Conservation (phyloP, 2,888 invertebrate genomes). For the Sinotaia quadrata region DNA sequence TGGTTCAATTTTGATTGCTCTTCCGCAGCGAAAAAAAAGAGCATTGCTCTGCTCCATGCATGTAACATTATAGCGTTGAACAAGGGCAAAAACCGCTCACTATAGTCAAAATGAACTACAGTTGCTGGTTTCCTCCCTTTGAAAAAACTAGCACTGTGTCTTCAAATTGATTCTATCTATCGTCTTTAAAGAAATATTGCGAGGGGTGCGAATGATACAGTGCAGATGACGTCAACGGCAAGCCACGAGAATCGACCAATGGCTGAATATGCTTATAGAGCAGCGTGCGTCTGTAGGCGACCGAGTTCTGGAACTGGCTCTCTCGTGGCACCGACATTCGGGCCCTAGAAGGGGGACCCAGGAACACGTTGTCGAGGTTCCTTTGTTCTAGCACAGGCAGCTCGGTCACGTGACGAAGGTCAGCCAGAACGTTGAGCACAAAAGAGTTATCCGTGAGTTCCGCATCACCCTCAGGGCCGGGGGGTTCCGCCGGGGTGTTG, state of each 20-base stretch:
- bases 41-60: no score
- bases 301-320: slow-evolving; percentile 25
- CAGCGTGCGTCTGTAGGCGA: slow-evolving; percentile 23
- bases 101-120: no score
- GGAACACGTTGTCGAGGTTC: slow-evolving; percentile 32
- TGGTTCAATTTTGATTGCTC: no score
- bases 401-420: slow-evolving; percentile 24
- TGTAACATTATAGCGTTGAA: no score
- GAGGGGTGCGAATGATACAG: slow-evolving; percentile 19
- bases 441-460: slow-evolving; percentile 15
- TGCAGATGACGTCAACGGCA: slow-evolving; percentile 13
- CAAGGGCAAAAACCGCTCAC: no score
- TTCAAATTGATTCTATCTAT: no score
- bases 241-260: slow-evolving; percentile 9
- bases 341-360: slow-evolving; percentile 26
- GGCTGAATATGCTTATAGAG: slow-evolving; percentile 28
- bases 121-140: no score
- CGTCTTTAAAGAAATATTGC: slow-evolving; percentile 18
- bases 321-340: slow-evolving; percentile 10
- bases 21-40: no score
- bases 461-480: slow-evolving; percentile 5
- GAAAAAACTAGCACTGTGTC: no score
- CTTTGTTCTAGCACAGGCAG: slow-evolving; percentile 36
- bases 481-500: not conserved
- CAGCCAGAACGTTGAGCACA: slow-evolving; percentile 21